Base-by-base conservation (phyloP, 1,140 invertebrate genomes). In the Cydia splendana region DNA sequence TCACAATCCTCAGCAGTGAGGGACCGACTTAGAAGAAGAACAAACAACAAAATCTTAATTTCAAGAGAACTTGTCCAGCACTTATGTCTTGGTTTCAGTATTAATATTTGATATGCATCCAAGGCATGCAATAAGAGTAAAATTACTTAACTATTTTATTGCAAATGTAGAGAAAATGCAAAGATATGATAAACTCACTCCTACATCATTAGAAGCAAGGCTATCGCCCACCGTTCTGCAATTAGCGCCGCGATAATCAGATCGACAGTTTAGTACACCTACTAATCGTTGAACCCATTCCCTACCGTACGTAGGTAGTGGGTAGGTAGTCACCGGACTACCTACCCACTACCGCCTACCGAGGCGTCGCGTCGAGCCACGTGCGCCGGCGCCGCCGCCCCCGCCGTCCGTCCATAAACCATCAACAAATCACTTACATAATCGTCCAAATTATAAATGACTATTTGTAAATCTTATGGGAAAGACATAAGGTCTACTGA, bases 261-360 rank as follows among this genome's bases (percentile, higher is more conserved):
- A 42, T 71, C 67, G 57, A 71, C 67, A 71, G 34, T 71, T 71
- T 45, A 71, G 67, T 71, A 7, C 67, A 71, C 38, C 67, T 71
- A 71, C 67, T 42, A 71, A 71, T 42, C 34, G 34, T 42, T 45
- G 34, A 38, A 71, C 30, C 67, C 30, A 38, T 71, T 38, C 15
- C 12, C 34, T 71, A 62, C n/a, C 30, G 38, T 38, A 71, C 67
- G 67, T 69, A 69, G 65, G 30, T 34, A 34, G 53, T 69, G 34
- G 28, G 45, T 53, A 53, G 51, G n/a, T n/a, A 53, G 51, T 53
- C n/a, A n/a, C n/a, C n/a, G n/a, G n/a, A n/a, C n/a, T n/a, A n/a
- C n/a, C n/a, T n/a, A n/a, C n/a, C n/a, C n/a, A n/a, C n/a, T n/a
- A n/a, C n/a, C n/a, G n/a, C n/a, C n/a, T n/a, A n/a, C 51, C 51